A percentile compares a stretch with the other conserved stretches of the same genome.
Evolutionary conservation across 2,797 vertebrate genomes (phyloP).

Genomic region (Euthynnus affinis): DNA sequence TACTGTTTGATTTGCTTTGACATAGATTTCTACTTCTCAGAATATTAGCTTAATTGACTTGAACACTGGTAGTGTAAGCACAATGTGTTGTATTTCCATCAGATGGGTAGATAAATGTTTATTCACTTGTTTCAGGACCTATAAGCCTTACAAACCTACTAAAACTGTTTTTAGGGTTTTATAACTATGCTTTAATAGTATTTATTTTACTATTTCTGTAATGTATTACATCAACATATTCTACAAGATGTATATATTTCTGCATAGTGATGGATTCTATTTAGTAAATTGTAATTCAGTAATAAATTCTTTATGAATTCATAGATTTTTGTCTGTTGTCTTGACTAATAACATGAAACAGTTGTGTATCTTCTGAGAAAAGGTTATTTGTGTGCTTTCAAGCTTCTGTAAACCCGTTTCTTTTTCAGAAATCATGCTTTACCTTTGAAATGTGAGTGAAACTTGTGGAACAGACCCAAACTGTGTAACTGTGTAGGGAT

Average conservation of each 20-base stretch:
- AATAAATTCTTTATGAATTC: conserved; percentile 71
- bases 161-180: conserved; percentile 50
- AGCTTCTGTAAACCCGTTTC: not conserved
- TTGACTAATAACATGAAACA: not conserved
- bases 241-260: conserved; percentile 66
- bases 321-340: conserved; percentile 25
- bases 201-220: conserved; percentile 67
- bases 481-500: not conserved
- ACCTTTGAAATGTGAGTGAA: conserved; percentile 16
- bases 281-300: conserved; percentile 63
- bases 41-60: conserved; percentile 45
- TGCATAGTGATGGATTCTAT: conserved; percentile 55
- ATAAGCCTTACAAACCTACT: conserved; percentile 56
- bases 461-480: conserved; percentile 35
- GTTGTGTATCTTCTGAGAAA: not conserved
- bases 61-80: conserved; percentile 35
- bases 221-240: conserved; percentile 55
- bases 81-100: conserved; percentile 49
- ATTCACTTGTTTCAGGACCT: conserved; percentile 55
- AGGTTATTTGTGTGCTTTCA: not conserved
- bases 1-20: conserved; percentile 49
- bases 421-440: not conserved
- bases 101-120: conserved; percentile 23
- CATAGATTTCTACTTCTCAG: conserved; percentile 25
- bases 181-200: conserved; percentile 57